A percentile compares a stretch with the other conserved stretches of the same genome.
phyloP scores from a whole-genome alignment of 2,113 vertebrate genomes.

The Mastomys natalensis region DNA sequence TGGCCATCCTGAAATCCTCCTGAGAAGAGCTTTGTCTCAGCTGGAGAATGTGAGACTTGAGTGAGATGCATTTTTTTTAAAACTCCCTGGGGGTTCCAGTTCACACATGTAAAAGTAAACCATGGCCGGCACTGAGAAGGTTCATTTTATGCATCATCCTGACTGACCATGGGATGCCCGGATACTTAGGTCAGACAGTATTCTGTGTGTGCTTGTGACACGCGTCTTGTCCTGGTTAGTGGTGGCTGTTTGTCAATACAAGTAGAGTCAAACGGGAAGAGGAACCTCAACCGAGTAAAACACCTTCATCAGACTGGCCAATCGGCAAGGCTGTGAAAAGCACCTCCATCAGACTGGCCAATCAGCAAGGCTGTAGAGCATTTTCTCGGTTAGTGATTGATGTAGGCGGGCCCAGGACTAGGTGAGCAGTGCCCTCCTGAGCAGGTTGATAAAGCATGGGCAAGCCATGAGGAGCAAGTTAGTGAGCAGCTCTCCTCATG shows the following conservation, averaged over 20 bases:
- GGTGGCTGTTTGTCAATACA: neutral
- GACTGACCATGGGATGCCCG: neutral
- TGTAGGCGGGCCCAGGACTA: neutral
- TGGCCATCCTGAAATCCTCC: neutral
- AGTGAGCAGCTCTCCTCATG: neutral
- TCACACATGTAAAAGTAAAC: neutral
- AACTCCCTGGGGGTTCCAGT: neutral
- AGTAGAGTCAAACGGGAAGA: neutral
- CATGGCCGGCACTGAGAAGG: neutral
- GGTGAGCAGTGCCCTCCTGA: neutral
- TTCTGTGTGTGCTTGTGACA: neutral
- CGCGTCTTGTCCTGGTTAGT: neutral
- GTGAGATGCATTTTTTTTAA: constrained; percentile 14
- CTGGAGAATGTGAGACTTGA: neutral
- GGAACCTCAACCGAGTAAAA: neutral
- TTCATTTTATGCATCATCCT: neutral
- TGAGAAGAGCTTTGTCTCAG: neutral
- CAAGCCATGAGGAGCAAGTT: neutral
- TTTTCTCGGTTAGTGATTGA: neutral
- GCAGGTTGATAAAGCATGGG: neutral
- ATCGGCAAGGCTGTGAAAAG: too few species aligned
- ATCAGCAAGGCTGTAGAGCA: neutral
- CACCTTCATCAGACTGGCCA: neutral
- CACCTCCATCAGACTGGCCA: neutral
- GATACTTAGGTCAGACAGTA: neutral